phyloP scores from a whole-genome alignment of 1,140 invertebrate genomes.

The Drosophila grimshawi region DNA sequence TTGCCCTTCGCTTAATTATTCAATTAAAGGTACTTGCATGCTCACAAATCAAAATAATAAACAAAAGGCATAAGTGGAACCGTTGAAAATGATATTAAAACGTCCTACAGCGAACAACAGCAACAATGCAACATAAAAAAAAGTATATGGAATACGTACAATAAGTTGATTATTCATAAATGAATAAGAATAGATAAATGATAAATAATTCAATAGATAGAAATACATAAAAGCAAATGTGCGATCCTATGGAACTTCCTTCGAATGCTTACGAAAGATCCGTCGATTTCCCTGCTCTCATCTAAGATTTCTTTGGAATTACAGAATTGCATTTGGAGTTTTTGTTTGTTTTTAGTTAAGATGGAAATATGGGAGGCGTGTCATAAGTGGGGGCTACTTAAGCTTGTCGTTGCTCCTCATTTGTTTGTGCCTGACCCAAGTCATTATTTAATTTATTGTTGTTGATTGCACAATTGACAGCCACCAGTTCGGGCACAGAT shows the following conservation, averaged over 20 bases:
- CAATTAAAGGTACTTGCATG: constrained; percentile 19
- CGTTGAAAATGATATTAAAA: constrained; percentile 2
- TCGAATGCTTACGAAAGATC: not conserved
- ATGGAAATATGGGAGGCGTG: not conserved
- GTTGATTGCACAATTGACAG: constrained; percentile 76
- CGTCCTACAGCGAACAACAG: not conserved
- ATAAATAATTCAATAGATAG: constrained; percentile 15
- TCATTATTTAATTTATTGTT: constrained; percentile 61
- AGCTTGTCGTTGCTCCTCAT: constrained; percentile 26
- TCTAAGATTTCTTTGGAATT: constrained; percentile 48
- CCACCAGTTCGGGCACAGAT: constrained; percentile 73
- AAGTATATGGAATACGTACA: not conserved
- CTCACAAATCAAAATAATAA: constrained; percentile 6
- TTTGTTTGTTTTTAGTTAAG: constrained; percentile 4
- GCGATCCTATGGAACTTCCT: constrained; percentile 1
- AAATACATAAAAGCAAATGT: constrained; percentile 22
- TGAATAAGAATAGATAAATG: constrained; percentile 11
- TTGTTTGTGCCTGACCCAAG: not conserved
- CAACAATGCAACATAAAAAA: constrained; percentile 17
- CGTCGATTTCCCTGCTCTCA: not conserved
- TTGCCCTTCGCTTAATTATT: constrained; percentile 19
- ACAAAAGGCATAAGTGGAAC: not conserved
- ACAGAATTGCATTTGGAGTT: constrained; percentile 39
- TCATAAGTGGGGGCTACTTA: not conserved
- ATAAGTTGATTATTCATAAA: constrained; percentile 8